Conservation (phyloP, 2,888 invertebrate genomes). For the Eupithecia vulgata region DNA sequence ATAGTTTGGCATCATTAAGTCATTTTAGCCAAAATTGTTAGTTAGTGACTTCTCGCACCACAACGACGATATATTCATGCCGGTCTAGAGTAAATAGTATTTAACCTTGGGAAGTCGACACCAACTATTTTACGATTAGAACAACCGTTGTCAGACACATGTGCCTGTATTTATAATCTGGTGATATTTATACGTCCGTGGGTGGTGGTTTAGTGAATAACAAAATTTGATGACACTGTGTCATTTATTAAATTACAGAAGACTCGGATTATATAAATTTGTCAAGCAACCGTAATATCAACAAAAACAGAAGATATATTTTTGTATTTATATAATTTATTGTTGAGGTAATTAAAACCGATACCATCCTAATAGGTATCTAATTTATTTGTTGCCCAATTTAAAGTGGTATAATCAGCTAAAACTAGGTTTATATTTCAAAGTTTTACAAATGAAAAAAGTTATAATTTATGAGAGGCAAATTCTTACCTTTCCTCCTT, state of each 20-base stretch:
- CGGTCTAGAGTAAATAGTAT: conserved; percentile 32
- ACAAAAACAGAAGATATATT: neutral
- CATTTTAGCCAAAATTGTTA: no score
- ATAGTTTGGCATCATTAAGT: no score
- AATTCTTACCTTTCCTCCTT: conserved; percentile 88
- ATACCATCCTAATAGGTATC: neutral
- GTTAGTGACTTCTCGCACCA: no score
- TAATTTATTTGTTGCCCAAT: neutral
- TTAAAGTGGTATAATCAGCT: neutral
- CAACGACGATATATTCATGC: conserved; percentile 32
- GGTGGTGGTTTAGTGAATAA: conserved; percentile 22
- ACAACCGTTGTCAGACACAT: conserved; percentile 34
- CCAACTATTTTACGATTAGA: conserved; percentile 47
- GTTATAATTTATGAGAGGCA: neutral
- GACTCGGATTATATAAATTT: neutral
- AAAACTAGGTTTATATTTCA: neutral
- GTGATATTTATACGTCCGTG: conserved; percentile 20
- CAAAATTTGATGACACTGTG: conserved; percentile 16
- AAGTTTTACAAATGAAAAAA: neutral
- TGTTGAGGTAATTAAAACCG: neutral
- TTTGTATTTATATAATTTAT: no score
- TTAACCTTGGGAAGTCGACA: conserved; percentile 47
- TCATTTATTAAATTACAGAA: neutral
- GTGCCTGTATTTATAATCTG: conserved; percentile 25
- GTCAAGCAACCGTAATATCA: neutral